Conservation (phyloP, 2,888 invertebrate species). For the Drosophila meridiana region DNA sequence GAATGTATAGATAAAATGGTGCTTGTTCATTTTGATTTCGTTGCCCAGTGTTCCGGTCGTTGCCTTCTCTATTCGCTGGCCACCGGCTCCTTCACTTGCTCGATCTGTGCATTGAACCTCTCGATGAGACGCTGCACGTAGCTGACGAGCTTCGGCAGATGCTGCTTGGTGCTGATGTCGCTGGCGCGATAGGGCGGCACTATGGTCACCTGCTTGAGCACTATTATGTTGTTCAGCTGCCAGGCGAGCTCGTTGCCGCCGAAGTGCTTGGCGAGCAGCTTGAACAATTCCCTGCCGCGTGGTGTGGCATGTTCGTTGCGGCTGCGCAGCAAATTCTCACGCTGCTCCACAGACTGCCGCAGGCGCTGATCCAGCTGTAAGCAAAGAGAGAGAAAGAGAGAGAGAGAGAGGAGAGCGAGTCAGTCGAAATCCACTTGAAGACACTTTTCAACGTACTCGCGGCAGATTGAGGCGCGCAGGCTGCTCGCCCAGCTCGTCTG, state of each 20-base stretch:
- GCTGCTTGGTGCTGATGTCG: slow-evolving; percentile 22
- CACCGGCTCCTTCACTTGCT: not conserved
- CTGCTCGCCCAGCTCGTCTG: slow-evolving; percentile 1
- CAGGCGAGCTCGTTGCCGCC: slow-evolving; percentile 25
- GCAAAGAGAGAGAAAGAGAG: not conserved
- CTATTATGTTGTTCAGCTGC: slow-evolving; percentile 30
- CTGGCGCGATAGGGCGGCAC: slow-evolving; percentile 45
- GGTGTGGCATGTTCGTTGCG: slow-evolving; percentile 29
- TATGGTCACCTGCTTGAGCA: slow-evolving; percentile 40
- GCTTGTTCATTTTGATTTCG: not conserved
- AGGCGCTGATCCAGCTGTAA: slow-evolving; percentile 44
- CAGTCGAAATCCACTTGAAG: not conserved
- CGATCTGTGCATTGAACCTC: slow-evolving; percentile 29
- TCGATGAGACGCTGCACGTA: slow-evolving; percentile 41
- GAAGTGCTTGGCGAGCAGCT: slow-evolving; percentile 36
- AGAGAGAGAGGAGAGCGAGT: not conserved
- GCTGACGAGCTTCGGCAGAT: slow-evolving; percentile 30
- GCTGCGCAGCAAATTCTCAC: slow-evolving; percentile 24
- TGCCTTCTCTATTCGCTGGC: slow-evolving; percentile 1
- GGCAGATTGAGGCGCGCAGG: slow-evolving; percentile 40
- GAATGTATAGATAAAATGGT: not conserved
- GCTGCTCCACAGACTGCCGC: slow-evolving; percentile 18
- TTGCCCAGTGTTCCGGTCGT: slow-evolving; percentile 1
- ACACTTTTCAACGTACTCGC: slow-evolving; percentile 11
- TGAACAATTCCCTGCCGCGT: slow-evolving; percentile 37